Evolutionary conservation across 2,888 invertebrate species (phyloP), one percentile per base, ranked within the genome.

Genomic region (Tenodera sinensis): DNA sequence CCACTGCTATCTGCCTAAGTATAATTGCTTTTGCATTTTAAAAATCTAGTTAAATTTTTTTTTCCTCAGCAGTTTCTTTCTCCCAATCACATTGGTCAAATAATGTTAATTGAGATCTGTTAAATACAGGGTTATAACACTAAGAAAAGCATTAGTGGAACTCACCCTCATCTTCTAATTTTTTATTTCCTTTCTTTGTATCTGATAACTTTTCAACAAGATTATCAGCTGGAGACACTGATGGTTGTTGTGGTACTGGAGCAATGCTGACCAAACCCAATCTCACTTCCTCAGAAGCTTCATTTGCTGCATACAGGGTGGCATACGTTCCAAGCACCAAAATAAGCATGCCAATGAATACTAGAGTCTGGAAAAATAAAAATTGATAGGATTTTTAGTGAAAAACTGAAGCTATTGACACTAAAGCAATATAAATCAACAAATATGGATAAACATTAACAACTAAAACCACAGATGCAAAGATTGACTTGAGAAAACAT

Each of bases 311-410:
- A 91, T 90, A 25, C 91, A 90, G 84, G 91, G 88, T 99, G 0
- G 98, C 98, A 93, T 97, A 98, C 0, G 99, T 98, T 84, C 98
- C 98, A 84, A 98, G 95, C 28, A 99, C 95, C 95, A 99, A 96
- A 89, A 99, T 96, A 87, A 97, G 95, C n/a, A 98, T 94, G 0
- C 99, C 99, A 90, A 98, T 94, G 85, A 97, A 94, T 83, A 98
- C 93, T 88, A 98, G 95, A 28, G 96, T 93, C 97, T 97, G 93
- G n/a, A 94, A 94, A 85, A 91, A 88, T 92, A 89, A 89, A 83
- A 14, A 14, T 12, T 34, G 81, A 82, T 89, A 14, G 89, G 47
- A n/a, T n/a, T n/a, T n/a, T n/a, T n/a, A n/a, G n/a, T n/a, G n/a
- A n/a, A n/a, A n/a, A n/a, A n/a, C n/a, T n/a, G n/a, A n/a, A n/a